These are phyloP conservation scores for Callosobruchus maculatus DNA, from an alignment of 2,888 invertebrate species.

Conservation along the genomic window DNA sequence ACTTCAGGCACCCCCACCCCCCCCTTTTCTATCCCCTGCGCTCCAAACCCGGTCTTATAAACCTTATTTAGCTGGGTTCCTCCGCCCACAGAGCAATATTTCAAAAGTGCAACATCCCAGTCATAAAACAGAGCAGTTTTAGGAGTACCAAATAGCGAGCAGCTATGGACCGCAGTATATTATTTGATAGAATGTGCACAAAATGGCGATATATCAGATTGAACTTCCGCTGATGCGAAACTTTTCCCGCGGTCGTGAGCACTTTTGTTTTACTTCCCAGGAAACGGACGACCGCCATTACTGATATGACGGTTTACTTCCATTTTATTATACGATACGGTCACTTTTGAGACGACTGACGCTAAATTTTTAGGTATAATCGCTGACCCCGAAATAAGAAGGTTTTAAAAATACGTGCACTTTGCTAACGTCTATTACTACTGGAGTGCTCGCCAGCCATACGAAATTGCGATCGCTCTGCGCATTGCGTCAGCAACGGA, in stretches of 20 bases:
- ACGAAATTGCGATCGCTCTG: no score
- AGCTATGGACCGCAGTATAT: conserved; percentile 6
- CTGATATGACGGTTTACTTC: not conserved
- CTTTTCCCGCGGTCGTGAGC: conserved; percentile 31
- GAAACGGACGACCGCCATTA: conserved; percentile 28
- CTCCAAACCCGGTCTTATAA: no score
- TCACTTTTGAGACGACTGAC: not conserved
- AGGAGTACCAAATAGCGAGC: not conserved
- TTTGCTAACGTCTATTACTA: no score
- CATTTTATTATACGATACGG: not conserved
- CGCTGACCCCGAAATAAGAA: not conserved
- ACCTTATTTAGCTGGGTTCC: no score
- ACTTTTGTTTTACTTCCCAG: conserved; percentile 28
- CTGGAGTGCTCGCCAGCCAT: no score
- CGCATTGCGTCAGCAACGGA: no score
- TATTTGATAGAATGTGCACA: conserved; percentile 41
- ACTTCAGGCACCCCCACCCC: no score
- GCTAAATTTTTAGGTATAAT: not conserved
- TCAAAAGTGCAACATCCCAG: not conserved
- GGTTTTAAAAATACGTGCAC: no score
- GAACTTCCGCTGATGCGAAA: conserved; percentile 42
- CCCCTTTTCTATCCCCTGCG: no score
- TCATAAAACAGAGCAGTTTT: not conserved
- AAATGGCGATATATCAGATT: conserved; percentile 40
- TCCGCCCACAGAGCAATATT: not conserved